Evolutionary conservation across 2,888 invertebrate genomes (phyloP), one percentile per base, ranked within the genome.

Genomic region (Eledona agricola): DNA sequence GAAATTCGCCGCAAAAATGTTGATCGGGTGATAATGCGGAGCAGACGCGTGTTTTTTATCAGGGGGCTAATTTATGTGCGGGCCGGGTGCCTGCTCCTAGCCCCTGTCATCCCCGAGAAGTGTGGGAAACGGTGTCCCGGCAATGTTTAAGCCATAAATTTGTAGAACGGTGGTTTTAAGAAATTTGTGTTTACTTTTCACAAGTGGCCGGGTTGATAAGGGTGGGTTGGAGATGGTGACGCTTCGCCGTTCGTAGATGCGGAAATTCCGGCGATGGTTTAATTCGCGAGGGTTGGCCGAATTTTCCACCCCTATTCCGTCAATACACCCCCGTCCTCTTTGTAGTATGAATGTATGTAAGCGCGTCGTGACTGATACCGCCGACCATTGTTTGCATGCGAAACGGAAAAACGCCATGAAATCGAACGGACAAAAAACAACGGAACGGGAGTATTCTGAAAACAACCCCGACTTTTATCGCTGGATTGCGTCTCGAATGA

Each of bases 201-300:
- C 63, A 63, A 63, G 63, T 63, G 63, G 60, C 55, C 58, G 56
- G 57, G 59, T 52, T 58, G 62, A 62, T 62, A 61, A 61, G 45
- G 25, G 45, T 34, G 34, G 45, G 45, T 45, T 42, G 29, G 17
- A 29, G 15, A 29, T 3, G 29, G 12, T 29, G 29, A 13, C 11
- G 11, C 15, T 29, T 25, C 25, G 11, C 25, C 11, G 11, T 9
- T 11, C 7, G 9, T 11, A 25, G 25, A 25, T 10, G 11, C 9
- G 22, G 23, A 32, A 43, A 43, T 43, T 32, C 43, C 15, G 13
- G 16, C 43, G 31, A 45, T 25, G 34, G 32, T 45, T 45, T 34
- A 43, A 45, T 45, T 45, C 32, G 16, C 12, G 6, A 45, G 45
- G 32, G 45, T 45, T 32, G 34, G 25, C 13, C 5, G 40, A 26